These are phyloP conservation scores for Semnornis frantzii DNA, from an alignment of 2,113 vertebrate genomes.

Conservation along the genomic window DNA sequence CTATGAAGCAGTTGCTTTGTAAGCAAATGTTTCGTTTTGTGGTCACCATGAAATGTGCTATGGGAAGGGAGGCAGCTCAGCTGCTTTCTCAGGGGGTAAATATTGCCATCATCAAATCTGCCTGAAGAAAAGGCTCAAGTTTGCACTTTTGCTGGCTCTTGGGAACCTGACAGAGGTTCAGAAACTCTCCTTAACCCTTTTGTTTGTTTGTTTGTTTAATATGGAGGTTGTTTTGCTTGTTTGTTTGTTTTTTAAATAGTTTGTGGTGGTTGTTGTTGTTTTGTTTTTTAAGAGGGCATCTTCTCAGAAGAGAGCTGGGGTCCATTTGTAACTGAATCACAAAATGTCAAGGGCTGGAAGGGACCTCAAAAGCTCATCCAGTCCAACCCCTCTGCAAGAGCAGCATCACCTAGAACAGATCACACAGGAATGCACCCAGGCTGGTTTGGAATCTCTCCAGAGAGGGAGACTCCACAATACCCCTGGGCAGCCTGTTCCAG, in stretches of 20 bases:
- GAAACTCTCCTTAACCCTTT: background rate
- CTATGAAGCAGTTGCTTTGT: conserved; percentile 19
- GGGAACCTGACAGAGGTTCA: background rate
- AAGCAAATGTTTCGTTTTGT: conserved; percentile 42
- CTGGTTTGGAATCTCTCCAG: too few relatives aligned
- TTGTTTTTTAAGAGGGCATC: background rate
- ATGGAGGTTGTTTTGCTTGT: too few relatives aligned
- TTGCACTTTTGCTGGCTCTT: background rate
- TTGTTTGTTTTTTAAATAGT: too few relatives aligned
- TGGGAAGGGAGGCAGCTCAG: background rate
- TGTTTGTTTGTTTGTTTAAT: background rate
- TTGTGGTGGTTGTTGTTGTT: too few relatives aligned
- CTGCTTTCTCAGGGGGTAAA: background rate
- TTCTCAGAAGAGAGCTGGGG: background rate
- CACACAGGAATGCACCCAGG: too few relatives aligned
- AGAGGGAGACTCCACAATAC: too few relatives aligned
- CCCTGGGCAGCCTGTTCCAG: too few relatives aligned
- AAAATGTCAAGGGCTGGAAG: too few relatives aligned
- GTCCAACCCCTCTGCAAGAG: too few relatives aligned
- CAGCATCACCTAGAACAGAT: too few relatives aligned
- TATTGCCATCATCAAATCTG: background rate
- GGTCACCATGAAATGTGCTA: background rate
- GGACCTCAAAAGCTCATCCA: too few relatives aligned
- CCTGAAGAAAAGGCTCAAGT: background rate
- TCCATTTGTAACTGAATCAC: background rate